Percentiles rank a stretch among this genome's conserved stretches.
Evolutionary conservation across 2,113 vertebrate genomes (phyloP).

Genomic region (Pleuronectes platessa): DNA sequence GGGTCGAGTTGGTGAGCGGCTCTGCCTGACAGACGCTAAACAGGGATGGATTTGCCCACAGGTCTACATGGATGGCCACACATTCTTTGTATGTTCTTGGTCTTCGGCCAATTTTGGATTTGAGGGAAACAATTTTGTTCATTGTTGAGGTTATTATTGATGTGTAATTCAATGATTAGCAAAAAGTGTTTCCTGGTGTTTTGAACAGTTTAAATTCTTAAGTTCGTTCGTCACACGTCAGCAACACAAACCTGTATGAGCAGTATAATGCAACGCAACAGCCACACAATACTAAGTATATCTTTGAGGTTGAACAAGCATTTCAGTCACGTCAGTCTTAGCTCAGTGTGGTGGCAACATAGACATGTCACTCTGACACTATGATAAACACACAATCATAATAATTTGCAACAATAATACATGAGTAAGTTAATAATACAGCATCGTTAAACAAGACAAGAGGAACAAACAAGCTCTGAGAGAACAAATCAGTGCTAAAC

Average conservation of each 20-base stretch:
- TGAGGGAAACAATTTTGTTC: conserved; percentile 39
- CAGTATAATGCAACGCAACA: neutral
- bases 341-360: no score
- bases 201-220: no score
- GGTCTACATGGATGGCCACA: neutral
- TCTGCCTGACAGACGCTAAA: conserved; percentile 2
- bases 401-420: no score
- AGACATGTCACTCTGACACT: no score
- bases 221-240: neutral
- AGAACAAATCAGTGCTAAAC: no score
- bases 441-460: no score
- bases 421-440: no score
- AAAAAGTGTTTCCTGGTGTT: neutral
- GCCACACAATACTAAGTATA: no score
- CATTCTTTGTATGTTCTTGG: conserved; percentile 45
- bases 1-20: neutral
- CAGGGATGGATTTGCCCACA: neutral
- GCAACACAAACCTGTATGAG: neutral
- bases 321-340: no score
- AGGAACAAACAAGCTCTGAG: no score
- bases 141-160: conserved; percentile 35
- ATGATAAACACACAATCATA: no score
- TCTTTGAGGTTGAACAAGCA: no score
- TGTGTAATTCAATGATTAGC: conserved; percentile 23
- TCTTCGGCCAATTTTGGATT: conserved; percentile 37